Evolutionary conservation across 2,797 vertebrate species (phyloP).

Genomic region (Sebastiscus albofasciatus): DNA sequence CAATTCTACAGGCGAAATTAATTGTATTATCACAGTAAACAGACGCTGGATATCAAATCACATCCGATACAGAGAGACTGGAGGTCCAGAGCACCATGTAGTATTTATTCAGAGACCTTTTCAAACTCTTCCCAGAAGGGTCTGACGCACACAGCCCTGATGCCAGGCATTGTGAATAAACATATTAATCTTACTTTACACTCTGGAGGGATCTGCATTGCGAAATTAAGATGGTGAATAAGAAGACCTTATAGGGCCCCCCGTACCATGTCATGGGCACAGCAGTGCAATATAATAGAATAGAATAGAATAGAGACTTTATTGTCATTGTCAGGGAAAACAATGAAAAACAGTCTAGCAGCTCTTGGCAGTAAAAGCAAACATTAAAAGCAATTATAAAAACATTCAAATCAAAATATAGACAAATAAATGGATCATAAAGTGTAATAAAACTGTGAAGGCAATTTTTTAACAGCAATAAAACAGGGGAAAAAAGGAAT

Average conservation of each 20-base stretch:
- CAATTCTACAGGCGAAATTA: conserved; percentile 7
- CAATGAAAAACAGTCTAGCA: no score
- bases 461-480: neutral
- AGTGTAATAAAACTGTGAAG: neutral
- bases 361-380: no score
- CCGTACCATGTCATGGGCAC: neutral
- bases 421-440: no score
- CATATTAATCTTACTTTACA: conserved; percentile 53
- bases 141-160: conserved; percentile 34
- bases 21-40: conserved; percentile 29
- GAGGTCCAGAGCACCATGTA: neutral
- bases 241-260: conserved; percentile 18
- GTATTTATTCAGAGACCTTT: conserved; percentile 45
- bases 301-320: no score
- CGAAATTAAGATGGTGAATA: conserved; percentile 30
- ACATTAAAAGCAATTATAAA: no score
- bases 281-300: neutral
- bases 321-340: no score
- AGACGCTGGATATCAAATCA: conserved; percentile 50
- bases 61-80: conserved; percentile 21
- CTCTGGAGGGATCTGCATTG: conserved; percentile 13
- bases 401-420: no score
- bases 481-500: neutral
- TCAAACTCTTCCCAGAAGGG: conserved; percentile 50
- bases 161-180: conserved; percentile 48